These are phyloP conservation scores for Centruroides vittatus DNA, from an alignment of 1,140 invertebrate species.

Conservation along the genomic window DNA sequence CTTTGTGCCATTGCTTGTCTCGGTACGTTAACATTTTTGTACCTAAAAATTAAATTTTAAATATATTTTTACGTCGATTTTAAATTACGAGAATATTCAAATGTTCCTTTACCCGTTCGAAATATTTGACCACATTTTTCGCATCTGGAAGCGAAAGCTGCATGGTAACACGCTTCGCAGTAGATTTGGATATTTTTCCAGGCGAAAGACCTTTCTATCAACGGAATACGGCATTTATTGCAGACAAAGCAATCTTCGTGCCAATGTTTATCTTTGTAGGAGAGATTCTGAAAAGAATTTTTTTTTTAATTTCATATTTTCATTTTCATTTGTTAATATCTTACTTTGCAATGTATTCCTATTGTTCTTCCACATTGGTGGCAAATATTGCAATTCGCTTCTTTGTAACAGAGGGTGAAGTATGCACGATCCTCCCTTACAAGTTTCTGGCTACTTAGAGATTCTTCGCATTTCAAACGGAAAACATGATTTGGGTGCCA, in stretches of 20 bases:
- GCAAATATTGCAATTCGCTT: constrained; percentile 94
- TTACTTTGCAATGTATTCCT: constrained; percentile 98
- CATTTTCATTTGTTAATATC: neutral
- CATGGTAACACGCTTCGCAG: constrained; percentile 97
- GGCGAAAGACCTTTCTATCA: constrained; percentile 96
- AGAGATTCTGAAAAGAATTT: constrained; percentile 68
- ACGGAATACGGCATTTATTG: constrained; percentile 87
- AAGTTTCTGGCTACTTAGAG: constrained; percentile 91
- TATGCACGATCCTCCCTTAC: constrained; percentile 97
- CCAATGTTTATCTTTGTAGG: constrained; percentile 99
- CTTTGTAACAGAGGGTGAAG: constrained; percentile 99
- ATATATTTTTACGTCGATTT: too few relatives aligned
- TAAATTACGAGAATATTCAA: too few relatives aligned
- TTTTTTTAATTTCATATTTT: too few relatives aligned
- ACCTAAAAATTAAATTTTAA: constrained; percentile 39
- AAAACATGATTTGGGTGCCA: constrained; percentile 98
- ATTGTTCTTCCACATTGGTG: constrained; percentile 97
- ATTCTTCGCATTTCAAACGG: constrained; percentile 96
- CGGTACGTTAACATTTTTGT: constrained; percentile 99
- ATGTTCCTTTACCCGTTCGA: constrained; percentile 63
- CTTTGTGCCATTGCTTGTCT: constrained; percentile 68
- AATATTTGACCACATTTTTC: constrained; percentile 98
- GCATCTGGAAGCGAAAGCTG: constrained; percentile 95
- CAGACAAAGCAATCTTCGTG: constrained; percentile 98
- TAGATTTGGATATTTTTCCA: constrained; percentile 90